phyloP scores from a whole-genome alignment of 2,113 vertebrate species.

The Lota lota region DNA sequence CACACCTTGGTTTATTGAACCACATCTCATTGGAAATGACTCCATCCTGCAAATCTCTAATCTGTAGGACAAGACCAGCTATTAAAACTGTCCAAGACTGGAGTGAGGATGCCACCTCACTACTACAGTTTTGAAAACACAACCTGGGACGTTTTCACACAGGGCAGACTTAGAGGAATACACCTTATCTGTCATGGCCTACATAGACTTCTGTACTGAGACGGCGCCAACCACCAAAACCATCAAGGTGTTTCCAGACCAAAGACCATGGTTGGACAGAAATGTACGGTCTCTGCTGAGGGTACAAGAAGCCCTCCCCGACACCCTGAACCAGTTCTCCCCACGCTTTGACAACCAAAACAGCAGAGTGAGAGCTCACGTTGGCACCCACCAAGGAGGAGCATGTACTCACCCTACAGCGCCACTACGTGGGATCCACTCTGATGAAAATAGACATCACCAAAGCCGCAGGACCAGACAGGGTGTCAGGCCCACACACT shows the following conservation, averaged over 20 bases:
- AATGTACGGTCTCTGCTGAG: constrained; percentile 6
- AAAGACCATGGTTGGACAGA: constrained; percentile 10
- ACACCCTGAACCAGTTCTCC: constrained; percentile 24
- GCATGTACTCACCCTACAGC: background rate
- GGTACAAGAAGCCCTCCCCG: background rate
- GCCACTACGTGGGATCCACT: constrained; percentile 7
- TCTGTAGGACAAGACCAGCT: too few relatives aligned
- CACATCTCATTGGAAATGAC: too few relatives aligned
- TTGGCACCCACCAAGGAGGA: background rate
- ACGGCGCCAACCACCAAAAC: background rate
- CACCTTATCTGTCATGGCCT: constrained; percentile 2
- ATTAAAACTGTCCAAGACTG: too few relatives aligned
- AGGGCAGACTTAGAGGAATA: background rate
- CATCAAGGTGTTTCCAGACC: constrained; percentile 15
- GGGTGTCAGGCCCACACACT: constrained; percentile 7
- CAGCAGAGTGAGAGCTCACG: background rate
- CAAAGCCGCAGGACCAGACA: constrained; percentile 16
- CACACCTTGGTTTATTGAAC: too few relatives aligned
- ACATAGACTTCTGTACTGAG: background rate
- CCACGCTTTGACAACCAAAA: constrained; percentile 5
- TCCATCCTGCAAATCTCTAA: too few relatives aligned
- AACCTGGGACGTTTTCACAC: background rate
- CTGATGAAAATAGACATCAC: constrained; percentile 7
- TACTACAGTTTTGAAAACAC: background rate
- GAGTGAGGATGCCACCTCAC: background rate